Base-by-base conservation (phyloP, 2,888 invertebrate genomes). In the Drosophila imparisetae region DNA sequence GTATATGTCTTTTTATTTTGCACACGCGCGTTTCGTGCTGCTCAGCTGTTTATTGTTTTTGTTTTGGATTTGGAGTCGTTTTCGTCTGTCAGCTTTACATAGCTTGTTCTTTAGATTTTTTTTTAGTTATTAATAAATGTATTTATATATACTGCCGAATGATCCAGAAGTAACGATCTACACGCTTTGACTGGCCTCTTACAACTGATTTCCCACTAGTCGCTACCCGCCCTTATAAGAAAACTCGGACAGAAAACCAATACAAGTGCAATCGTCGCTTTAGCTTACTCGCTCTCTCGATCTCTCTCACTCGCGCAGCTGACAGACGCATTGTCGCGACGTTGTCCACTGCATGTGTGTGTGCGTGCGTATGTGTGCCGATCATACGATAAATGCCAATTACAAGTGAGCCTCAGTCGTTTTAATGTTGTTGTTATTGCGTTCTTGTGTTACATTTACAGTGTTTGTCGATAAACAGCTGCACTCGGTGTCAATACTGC, bases 161-260 rank as follows among this genome's bases (percentile, higher is more conserved):
- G 53, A 65, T 68, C 52, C 8, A 38, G 38, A n/a, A 45, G 1
- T 8, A 15, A 59, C 78, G 88, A 79, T 83, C 88, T 73, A 71
- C 32, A 72, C 86, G 76, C 81, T 49, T 65, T 68, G 85, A 75
- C 83, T 80, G 61, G 70, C 65, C 62, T 79, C 77, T 77, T 79
- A 67, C 78, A 89, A 91, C 90, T 91, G 91, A 90, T 82, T 89
- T 75, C 60, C 74, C 78, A 78, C 27, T 34, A 42, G 67, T 72
- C 64, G 71, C 55, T 77, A 81, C 72, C 66, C 79, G 78, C 78
- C 80, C 82, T 78, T 85, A 76, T 82, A 91, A 85, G 86, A 91
- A 91, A 91, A 90, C 78, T 83, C 81, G 75, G 42, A 42, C 57
- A 70, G 50, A 64, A 65, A 72, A 83, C 74, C 70, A 72, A 81